Conservation (phyloP, 2,888 invertebrate species). For the Alentia gelatinosa region DNA sequence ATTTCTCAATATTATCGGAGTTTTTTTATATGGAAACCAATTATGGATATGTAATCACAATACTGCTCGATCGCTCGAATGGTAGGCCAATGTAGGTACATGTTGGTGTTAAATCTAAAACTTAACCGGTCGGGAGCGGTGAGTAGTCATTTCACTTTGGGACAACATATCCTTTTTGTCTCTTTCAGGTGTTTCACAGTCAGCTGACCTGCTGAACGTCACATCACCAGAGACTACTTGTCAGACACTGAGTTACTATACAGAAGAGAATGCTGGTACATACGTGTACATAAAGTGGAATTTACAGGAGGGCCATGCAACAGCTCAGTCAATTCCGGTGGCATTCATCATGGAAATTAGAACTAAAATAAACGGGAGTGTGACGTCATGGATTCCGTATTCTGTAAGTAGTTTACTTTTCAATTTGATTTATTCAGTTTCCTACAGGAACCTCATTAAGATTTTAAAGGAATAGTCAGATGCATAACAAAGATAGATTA, state of each 20-base stretch:
- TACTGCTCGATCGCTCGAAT: too few species aligned
- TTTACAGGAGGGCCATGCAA: background rate
- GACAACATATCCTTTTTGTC: background rate
- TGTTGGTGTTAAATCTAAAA: too few species aligned
- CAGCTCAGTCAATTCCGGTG: background rate
- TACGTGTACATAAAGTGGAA: conserved; percentile 18
- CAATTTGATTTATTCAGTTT: too few species aligned
- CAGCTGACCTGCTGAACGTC: background rate
- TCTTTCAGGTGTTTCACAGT: background rate
- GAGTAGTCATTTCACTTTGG: too few species aligned
- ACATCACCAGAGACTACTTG: background rate
- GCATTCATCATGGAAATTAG: background rate
- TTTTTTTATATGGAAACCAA: too few species aligned
- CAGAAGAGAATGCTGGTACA: background rate
- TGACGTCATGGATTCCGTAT: conserved; percentile 8
- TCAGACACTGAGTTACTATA: background rate
- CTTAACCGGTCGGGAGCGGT: too few species aligned
- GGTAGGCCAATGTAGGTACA: too few species aligned
- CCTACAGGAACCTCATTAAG: too few species aligned
- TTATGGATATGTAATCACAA: too few species aligned
- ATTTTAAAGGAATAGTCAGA: too few species aligned
- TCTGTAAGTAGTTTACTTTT: background rate
- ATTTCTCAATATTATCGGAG: too few species aligned
- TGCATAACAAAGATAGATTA: too few species aligned
- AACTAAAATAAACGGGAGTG: background rate